Base-by-base conservation (phyloP, 2,113 vertebrate genomes). In the Barnardius zonarius region DNA sequence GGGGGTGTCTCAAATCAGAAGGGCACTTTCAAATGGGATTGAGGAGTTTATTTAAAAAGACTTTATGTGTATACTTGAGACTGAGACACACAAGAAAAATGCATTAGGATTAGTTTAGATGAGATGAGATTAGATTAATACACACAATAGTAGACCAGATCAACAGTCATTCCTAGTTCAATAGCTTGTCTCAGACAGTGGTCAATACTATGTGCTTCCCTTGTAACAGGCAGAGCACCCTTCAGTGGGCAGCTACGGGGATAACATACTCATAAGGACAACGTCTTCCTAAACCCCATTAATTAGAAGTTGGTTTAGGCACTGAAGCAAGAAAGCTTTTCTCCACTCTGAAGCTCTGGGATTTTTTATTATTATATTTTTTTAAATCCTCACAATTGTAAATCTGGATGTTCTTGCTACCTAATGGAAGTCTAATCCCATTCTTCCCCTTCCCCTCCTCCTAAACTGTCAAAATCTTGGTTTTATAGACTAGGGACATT, bases 281-380 rank as follows among this genome's bases (percentile, higher is more conserved):
- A 59, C 49, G 30, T 69, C 54, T 80, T 90, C 66, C 75, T 92
- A 96, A 95, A 79, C 43, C 49, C 31, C 57, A 54, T 89, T 96
- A 95, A 96, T 96, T 96, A 95, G 89, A 94, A 91, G 48, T 27
- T 91, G 85, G 67, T 93, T 92, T 92, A 93, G 27, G 63, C 90
- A 96, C 51, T 92, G 90, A 95, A 94, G 90, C 90, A 96, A 76
- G 41, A 90, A 96, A 93, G 79, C 63, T 70, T 95, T 66, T 88
- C 87, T 76, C n/a, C 75, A 76, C n/a, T 67, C 14, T 48, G 30
- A 88, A 95, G 82, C 70, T 63, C 55, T 78, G 39, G 41, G 49
- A 24, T 70, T 78, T 35, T 23, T 22, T 22, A 52, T 44, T 28
- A 48, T 54, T 59, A 44, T 68, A 39, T 63, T 83, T 37, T 31